Conservation (phyloP, 2,113 vertebrate genomes). For the Xyrauchen texanus region DNA sequence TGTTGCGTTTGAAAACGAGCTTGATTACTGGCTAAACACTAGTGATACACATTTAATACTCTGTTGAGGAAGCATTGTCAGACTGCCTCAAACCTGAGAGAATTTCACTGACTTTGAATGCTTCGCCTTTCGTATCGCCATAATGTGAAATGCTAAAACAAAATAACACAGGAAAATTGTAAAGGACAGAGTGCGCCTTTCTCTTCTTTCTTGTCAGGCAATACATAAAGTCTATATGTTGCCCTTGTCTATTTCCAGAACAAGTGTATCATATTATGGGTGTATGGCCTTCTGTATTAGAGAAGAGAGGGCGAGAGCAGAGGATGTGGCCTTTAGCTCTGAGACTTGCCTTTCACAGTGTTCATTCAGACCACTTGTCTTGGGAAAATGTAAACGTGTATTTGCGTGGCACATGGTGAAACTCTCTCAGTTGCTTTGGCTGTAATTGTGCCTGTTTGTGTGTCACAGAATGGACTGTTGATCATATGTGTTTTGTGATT, state of each 20-base stretch:
- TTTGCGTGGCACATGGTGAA: slow-evolving; percentile 51
- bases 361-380: slow-evolving; percentile 21
- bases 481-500: slow-evolving; percentile 20
- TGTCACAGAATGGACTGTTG: not conserved
- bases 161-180: not conserved
- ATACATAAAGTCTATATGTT: slow-evolving; percentile 22
- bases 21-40: slow-evolving; percentile 18
- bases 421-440: slow-evolving; percentile 44
- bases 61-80: slow-evolving; percentile 5
- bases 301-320: slow-evolving; percentile 25
- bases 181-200: not conserved
- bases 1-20: not conserved
- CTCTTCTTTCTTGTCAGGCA: slow-evolving; percentile 26
- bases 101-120: not conserved
- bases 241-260: slow-evolving; percentile 17
- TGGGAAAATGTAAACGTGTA: slow-evolving; percentile 38
- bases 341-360: slow-evolving; percentile 52
- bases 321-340: not conserved
- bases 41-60: slow-evolving; percentile 1
- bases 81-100: slow-evolving; percentile 18
- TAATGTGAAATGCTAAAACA: not conserved
- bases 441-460: slow-evolving; percentile 8
- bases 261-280: not conserved
- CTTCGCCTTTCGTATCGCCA: not conserved
- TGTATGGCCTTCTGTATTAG: slow-evolving; percentile 9